These are phyloP conservation scores for Tipula vernalis DNA, from an alignment of 2,888 invertebrate species.

Conservation along the genomic window DNA sequence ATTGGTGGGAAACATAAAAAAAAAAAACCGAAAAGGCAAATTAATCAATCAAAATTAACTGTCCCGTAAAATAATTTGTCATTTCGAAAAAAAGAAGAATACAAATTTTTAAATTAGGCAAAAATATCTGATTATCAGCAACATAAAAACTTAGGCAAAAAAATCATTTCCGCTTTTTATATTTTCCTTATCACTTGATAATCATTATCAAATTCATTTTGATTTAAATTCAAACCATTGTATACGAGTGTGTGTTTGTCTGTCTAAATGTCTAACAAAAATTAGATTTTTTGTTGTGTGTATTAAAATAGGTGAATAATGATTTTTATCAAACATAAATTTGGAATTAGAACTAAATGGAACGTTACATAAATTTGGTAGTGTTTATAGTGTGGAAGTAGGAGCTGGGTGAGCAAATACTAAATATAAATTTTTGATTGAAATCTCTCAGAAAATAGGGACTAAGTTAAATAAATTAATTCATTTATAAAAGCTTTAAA, in stretches of 20 bases:
- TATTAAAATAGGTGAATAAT: background rate
- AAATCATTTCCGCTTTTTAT: background rate
- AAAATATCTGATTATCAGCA: background rate
- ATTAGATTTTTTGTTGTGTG: background rate
- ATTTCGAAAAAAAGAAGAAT: background rate
- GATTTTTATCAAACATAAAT: background rate
- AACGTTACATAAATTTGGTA: too few relatives aligned
- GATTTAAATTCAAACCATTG: background rate
- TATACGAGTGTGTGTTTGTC: background rate
- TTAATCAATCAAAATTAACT: background rate
- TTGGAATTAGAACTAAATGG: background rate
- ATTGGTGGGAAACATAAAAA: background rate
- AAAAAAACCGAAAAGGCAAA: background rate
- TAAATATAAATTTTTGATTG: too few relatives aligned
- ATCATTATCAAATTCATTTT: background rate
- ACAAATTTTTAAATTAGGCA: background rate
- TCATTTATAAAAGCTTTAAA: too few relatives aligned
- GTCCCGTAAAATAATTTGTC: slow-evolving; percentile 4
- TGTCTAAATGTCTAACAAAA: background rate
- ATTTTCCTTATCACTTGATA: background rate
- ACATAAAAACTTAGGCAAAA: background rate
- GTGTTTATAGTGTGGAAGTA: too few relatives aligned
- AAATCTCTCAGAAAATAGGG: too few relatives aligned
- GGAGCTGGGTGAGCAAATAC: too few relatives aligned
- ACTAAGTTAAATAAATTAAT: too few relatives aligned